phyloP scores from a whole-genome alignment of 2,888 invertebrate species.

The Meandrusa payeni region DNA sequence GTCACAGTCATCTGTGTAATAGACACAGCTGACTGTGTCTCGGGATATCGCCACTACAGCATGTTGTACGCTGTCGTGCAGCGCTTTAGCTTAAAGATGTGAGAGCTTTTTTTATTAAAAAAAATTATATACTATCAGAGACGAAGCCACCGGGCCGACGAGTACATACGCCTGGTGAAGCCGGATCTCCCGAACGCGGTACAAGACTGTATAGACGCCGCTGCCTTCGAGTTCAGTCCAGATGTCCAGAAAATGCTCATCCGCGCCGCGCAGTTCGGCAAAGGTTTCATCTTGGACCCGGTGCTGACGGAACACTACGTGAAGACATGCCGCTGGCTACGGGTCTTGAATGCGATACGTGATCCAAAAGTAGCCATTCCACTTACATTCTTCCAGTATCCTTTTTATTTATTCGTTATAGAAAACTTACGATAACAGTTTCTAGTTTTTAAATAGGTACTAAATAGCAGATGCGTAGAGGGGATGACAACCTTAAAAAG shows the following conservation, averaged over 20 bases:
- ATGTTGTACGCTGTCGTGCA: too few species aligned
- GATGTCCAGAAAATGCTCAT: constrained; percentile 94
- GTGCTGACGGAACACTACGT: constrained; percentile 89
- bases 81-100: too few species aligned
- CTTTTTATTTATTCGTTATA: too few species aligned
- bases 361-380: constrained; percentile 94
- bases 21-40: too few species aligned
- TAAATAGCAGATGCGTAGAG: too few species aligned
- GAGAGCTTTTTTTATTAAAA: too few species aligned
- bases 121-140: too few species aligned
- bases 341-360: constrained; percentile 94
- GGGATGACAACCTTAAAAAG: too few species aligned
- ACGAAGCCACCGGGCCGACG: constrained; percentile 95
- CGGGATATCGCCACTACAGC: too few species aligned
- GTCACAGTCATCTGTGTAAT: too few species aligned
- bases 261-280: constrained; percentile 96
- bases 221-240: constrained; percentile 93
- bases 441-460: too few species aligned
- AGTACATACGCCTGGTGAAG: constrained; percentile 94
- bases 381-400: constrained; percentile 93
- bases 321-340: constrained; percentile 89
- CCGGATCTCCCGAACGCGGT: constrained; percentile 91
- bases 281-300: constrained; percentile 90
- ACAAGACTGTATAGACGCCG: constrained; percentile 94
- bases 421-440: too few species aligned